These are phyloP conservation scores for Lymantria dispar DNA, from an alignment of 2,888 invertebrate species.

Conservation along the genomic window DNA sequence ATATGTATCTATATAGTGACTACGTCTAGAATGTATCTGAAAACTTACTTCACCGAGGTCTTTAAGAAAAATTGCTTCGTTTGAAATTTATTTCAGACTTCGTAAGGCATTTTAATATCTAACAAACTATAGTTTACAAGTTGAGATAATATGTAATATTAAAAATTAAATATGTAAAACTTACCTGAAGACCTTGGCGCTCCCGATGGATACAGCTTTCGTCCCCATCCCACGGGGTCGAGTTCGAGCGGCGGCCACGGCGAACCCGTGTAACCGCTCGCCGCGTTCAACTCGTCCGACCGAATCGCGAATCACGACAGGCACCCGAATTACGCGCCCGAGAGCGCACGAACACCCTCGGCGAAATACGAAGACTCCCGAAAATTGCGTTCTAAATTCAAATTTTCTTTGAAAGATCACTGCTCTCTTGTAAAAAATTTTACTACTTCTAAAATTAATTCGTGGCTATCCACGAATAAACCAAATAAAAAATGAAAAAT, in stretches of 20 bases:
- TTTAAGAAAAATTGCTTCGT: too few relatives aligned
- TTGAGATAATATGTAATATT: too few relatives aligned
- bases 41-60: too few relatives aligned
- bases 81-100: too few relatives aligned
- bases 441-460: neutral
- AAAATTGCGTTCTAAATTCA: constrained; percentile 34
- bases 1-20: too few relatives aligned
- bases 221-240: constrained; percentile 90
- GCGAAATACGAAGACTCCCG: constrained; percentile 48
- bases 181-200: constrained; percentile 85
- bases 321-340: constrained; percentile 62
- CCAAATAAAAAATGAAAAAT: neutral
- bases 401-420: constrained; percentile 23
- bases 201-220: constrained; percentile 89
- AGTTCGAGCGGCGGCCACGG: constrained; percentile 90
- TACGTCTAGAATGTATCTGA: too few relatives aligned
- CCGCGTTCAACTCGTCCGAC: constrained; percentile 89
- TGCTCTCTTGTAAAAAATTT: neutral
- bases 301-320: constrained; percentile 84
- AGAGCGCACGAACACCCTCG: constrained; percentile 63
- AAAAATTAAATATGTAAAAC: constrained; percentile 11
- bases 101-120: too few relatives aligned
- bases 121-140: too few relatives aligned
- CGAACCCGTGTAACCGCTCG: constrained; percentile 90
- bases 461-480: too few relatives aligned